Percentiles rank a stretch among this genome's conserved stretches.
Conservation (phyloP, 2,888 invertebrate genomes). For the Athrips mouffetella region DNA sequence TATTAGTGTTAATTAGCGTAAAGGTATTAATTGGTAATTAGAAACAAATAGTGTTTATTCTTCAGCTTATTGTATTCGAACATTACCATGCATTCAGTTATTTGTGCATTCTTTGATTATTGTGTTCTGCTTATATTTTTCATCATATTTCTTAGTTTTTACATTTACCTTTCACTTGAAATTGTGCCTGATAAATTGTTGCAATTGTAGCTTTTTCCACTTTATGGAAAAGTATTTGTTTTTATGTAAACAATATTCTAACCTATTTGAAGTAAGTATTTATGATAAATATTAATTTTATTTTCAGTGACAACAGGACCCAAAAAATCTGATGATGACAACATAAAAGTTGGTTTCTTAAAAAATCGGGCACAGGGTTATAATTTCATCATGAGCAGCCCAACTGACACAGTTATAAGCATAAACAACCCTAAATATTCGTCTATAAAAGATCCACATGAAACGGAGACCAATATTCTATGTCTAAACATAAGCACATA, state of each 20-base stretch:
- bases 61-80: too few relatives aligned
- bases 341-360: not conserved
- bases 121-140: not conserved
- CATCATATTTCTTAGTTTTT: not conserved
- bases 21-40: too few relatives aligned
- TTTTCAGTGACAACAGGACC: not conserved
- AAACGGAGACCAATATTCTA: slow-evolving; percentile 80
- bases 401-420: slow-evolving; percentile 57
- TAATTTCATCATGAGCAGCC: slow-evolving; percentile 23
- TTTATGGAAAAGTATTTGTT: too few relatives aligned
- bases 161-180: not conserved
- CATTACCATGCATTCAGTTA: not conserved
- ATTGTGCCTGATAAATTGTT: not conserved
- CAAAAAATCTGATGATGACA: not conserved
- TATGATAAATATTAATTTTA: too few relatives aligned
- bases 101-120: not conserved
- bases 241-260: too few relatives aligned
- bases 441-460: slow-evolving; percentile 31
- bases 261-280: too few relatives aligned
- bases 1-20: not conserved
- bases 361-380: not conserved
- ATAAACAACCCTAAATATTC: slow-evolving; percentile 39
- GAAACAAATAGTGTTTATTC: too few relatives aligned
- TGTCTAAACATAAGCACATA: slow-evolving; percentile 85
- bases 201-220: too few relatives aligned